phyloP scores from a whole-genome alignment of 2,888 invertebrate species.

The Loripinus fragilis region DNA sequence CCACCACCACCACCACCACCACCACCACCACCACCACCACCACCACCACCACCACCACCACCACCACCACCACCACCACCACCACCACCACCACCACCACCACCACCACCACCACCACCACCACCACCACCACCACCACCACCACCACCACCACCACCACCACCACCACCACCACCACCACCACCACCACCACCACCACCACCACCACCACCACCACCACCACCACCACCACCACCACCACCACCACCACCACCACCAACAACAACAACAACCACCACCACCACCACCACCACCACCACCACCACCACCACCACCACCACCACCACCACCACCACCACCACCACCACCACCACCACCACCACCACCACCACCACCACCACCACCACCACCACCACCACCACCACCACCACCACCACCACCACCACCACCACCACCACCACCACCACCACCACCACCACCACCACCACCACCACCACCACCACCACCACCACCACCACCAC shows the following conservation, averaged over 20 bases:
- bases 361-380: constrained; percentile 42
- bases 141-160: constrained; percentile 37
- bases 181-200: constrained; percentile 31
- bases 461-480: constrained; percentile 29
- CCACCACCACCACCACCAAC: too few relatives aligned
- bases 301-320: constrained; percentile 39
- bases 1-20: constrained; percentile 46
- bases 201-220: constrained; percentile 28
- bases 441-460: constrained; percentile 20
- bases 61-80: constrained; percentile 21
- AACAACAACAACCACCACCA: too few relatives aligned
- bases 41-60: constrained; percentile 23
- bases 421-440: constrained; percentile 40
- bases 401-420: constrained; percentile 42
- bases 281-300: too few relatives aligned
- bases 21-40: constrained; percentile 42
- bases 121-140: constrained; percentile 42
- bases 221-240: too few relatives aligned
- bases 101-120: constrained; percentile 45
- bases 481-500: constrained; percentile 40
- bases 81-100: constrained; percentile 37
- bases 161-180: constrained; percentile 23
- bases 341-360: constrained; percentile 42
- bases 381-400: constrained; percentile 46
- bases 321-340: constrained; percentile 41